These are phyloP conservation scores for Kuschelorhynchus macadamiae DNA, from an alignment of 2,888 invertebrate species.

Conservation along the genomic window DNA sequence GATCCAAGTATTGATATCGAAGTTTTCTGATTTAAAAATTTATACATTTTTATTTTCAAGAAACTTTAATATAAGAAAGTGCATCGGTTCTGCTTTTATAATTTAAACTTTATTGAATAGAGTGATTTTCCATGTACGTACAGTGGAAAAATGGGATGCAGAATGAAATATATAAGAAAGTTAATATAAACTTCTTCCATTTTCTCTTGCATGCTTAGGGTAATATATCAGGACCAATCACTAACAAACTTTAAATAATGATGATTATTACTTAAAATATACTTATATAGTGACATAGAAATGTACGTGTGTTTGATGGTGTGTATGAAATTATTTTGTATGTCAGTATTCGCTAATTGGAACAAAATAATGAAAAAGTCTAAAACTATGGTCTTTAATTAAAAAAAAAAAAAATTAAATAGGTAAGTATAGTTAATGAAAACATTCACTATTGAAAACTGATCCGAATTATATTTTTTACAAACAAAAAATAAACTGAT, in stretches of 20 bases:
- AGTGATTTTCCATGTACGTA: constrained; percentile 50
- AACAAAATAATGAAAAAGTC: too few relatives aligned
- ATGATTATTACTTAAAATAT: background rate
- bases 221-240: constrained; percentile 5
- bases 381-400: too few relatives aligned
- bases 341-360: too few relatives aligned
- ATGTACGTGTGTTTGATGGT: too few relatives aligned
- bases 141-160: constrained; percentile 42
- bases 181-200: constrained; percentile 47
- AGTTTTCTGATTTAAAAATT: constrained; percentile 46
- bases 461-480: too few relatives aligned
- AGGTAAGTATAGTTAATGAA: background rate
- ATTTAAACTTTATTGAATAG: constrained; percentile 52
- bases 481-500: too few relatives aligned
- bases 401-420: background rate
- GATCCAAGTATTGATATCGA: constrained; percentile 33
- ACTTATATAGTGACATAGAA: background rate
- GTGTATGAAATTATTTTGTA: too few relatives aligned
- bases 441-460: too few relatives aligned
- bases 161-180: constrained; percentile 47
- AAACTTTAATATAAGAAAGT: constrained; percentile 45
- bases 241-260: background rate
- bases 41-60: constrained; percentile 41
- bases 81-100: constrained; percentile 45
- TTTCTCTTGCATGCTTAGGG: constrained; percentile 10